These are phyloP conservation scores for Trissonchulus latispiculum DNA, from an alignment of 2,888 invertebrate genomes.

Conservation along the genomic window DNA sequence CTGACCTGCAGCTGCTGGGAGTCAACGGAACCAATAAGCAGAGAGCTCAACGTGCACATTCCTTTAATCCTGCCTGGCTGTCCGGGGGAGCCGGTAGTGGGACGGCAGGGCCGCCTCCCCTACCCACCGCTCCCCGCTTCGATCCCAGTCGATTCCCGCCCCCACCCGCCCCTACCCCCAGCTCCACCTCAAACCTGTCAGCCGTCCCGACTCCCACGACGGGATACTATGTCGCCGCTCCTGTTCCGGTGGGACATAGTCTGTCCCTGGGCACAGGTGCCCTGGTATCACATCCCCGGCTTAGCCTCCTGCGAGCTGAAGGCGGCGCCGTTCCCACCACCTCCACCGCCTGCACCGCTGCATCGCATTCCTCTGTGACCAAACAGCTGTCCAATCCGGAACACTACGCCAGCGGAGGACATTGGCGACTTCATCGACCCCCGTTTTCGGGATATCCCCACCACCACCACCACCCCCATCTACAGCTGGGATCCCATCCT, in stretches of 20 bases:
- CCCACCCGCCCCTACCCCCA: background rate
- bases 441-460: background rate
- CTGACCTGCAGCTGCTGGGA: no score
- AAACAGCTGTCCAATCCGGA: slow-evolving; percentile 46
- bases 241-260: no score
- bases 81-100: background rate
- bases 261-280: no score
- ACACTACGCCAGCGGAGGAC: no score
- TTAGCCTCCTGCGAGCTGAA: background rate
- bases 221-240: background rate
- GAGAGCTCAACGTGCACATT: background rate
- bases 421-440: no score
- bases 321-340: background rate
- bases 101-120: no score
- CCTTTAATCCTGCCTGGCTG: background rate
- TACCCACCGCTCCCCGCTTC: background rate
- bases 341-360: slow-evolving; percentile 17
- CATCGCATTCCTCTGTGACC: slow-evolving; percentile 47
- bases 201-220: no score
- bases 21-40: background rate
- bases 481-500: background rate
- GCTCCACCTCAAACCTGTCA: no score
- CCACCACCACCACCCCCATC: background rate
- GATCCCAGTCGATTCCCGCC: no score
- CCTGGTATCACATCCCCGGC: background rate